Percentiles rank a stretch among this genome's conserved stretches.
phyloP scores from a whole-genome alignment of 2,113 vertebrate genomes.

The Sinocyclocheilus anshuiensis region DNA sequence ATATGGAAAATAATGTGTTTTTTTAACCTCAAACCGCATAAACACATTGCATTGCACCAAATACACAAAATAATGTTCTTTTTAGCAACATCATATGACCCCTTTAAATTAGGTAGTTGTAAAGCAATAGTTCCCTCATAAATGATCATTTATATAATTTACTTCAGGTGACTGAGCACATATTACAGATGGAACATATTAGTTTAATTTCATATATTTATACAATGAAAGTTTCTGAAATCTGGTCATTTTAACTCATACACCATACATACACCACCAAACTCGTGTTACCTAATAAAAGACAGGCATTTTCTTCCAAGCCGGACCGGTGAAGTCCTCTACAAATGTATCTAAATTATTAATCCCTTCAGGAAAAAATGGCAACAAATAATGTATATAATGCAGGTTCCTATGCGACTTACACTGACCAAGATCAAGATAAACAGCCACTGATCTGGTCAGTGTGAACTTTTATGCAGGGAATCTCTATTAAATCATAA shows the following conservation, averaged over 20 bases:
- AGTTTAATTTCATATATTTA: no score
- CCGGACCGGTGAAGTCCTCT: constrained; percentile 28
- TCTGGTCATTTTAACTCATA: not conserved
- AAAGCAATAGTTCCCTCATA: no score
- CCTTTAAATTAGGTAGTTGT: no score
- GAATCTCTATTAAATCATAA: not conserved
- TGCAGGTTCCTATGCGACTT: constrained; percentile 7
- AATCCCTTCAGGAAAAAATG: constrained; percentile 36
- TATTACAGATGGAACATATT: no score
- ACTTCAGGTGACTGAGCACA: no score
- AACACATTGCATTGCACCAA: no score
- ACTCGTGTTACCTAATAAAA: not conserved
- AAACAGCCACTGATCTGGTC: not conserved
- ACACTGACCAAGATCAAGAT: not conserved
- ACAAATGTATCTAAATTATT: constrained; percentile 59
- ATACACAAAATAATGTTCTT: no score
- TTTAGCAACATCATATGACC: no score
- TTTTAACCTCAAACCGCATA: no score
- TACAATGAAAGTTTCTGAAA: no score
- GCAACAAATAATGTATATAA: constrained; percentile 57
- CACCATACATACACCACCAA: not conserved
- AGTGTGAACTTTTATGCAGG: not conserved
- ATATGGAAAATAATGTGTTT: no score
- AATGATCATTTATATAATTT: no score
- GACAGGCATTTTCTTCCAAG: not conserved